Evolutionary conservation across 1,140 invertebrate species (phyloP).

Genomic region (Tigriopus japonicus): DNA sequence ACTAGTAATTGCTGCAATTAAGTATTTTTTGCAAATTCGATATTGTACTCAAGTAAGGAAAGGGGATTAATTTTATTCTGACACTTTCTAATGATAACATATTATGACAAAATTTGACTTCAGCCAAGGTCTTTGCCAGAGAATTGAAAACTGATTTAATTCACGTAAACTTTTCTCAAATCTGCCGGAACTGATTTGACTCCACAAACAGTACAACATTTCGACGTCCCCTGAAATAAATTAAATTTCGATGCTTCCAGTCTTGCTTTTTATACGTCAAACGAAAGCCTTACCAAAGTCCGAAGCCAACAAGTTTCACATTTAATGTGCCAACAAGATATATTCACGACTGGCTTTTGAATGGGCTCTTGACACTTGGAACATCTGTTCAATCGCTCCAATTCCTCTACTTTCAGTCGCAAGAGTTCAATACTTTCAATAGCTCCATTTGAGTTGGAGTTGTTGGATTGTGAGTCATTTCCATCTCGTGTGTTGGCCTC

Average conservation of each 20-base stretch:
- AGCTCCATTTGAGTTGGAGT: not conserved
- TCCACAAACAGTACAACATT: not conserved
- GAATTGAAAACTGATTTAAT: too few relatives aligned
- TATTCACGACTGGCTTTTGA: not conserved
- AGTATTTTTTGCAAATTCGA: too few relatives aligned
- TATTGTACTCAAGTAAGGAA: too few relatives aligned
- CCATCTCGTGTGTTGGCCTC: not conserved
- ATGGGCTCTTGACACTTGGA: not conserved
- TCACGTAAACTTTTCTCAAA: not conserved
- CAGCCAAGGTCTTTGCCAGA: too few relatives aligned
- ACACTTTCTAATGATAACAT: too few relatives aligned
- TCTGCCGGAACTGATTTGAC: not conserved
- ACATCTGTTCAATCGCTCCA: not conserved
- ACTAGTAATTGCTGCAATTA: too few relatives aligned
- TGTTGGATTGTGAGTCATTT: not conserved
- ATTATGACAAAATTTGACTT: too few relatives aligned
- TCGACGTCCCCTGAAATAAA: not conserved
- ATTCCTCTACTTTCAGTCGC: not conserved
- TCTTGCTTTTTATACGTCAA: not conserved
- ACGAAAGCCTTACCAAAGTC: not conserved
- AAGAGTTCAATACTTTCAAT: not conserved
- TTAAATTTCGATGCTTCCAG: too few relatives aligned
- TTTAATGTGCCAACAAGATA: conserved; percentile 8
- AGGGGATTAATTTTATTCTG: too few relatives aligned
- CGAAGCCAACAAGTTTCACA: conserved; percentile 9